Conservation (phyloP, 2,888 invertebrate genomes). For the Drosophila melanosoma region DNA sequence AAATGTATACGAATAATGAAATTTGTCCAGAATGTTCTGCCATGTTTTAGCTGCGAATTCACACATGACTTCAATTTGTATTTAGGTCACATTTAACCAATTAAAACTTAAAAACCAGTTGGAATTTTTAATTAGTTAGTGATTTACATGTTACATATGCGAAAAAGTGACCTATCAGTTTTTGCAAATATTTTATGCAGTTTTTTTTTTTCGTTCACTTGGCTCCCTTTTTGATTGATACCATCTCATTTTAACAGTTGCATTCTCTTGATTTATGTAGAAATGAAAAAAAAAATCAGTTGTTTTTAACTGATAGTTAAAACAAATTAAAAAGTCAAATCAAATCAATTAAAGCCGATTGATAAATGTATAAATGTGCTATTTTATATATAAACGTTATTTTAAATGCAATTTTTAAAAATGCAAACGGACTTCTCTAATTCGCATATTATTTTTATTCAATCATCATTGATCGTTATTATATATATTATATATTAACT, state of each 20-base stretch:
- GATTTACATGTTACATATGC: neutral
- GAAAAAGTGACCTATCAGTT: neutral
- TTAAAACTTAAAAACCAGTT: neutral
- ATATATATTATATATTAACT: neutral
- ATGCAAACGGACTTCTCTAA: neutral
- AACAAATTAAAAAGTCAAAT: too few relatives aligned
- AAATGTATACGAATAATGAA: neutral
- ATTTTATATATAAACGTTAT: neutral
- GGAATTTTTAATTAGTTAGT: neutral
- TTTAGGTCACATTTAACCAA: constrained; percentile 29
- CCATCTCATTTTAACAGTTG: neutral
- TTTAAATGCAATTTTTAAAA: neutral
- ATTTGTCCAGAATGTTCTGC: constrained; percentile 24
- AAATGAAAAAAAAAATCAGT: too few relatives aligned
- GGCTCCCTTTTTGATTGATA: neutral
- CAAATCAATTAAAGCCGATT: too few relatives aligned
- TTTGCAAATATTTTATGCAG: neutral
- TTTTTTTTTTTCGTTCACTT: neutral
- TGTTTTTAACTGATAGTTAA: too few relatives aligned
- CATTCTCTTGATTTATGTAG: neutral
- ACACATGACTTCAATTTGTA: constrained; percentile 6
- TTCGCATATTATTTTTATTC: neutral
- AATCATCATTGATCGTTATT: neutral
- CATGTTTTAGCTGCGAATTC: constrained; percentile 16
- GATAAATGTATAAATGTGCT: neutral